These are phyloP conservation scores for Pelecanus crispus DNA, from an alignment of 2,113 vertebrate genomes.

Conservation along the genomic window DNA sequence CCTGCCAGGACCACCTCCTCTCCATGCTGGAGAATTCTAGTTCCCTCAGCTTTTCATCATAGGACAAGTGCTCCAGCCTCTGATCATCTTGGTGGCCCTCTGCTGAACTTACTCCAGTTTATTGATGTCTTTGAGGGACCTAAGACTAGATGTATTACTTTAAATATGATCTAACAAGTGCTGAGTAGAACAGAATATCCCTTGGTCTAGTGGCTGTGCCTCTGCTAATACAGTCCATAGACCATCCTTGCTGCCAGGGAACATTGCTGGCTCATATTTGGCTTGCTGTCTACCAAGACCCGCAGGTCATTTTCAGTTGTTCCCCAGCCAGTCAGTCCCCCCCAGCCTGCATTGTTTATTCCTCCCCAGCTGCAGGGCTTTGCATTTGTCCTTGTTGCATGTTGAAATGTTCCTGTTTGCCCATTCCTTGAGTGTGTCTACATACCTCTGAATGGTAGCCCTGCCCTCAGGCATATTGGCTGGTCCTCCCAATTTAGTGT, in stretches of 20 bases:
- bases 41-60: neutral
- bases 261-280: neutral
- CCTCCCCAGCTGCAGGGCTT: neutral
- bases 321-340: neutral
- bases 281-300: neutral
- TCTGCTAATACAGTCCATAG: neutral
- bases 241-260: neutral
- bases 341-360: neutral
- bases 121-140: neutral
- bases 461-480: rapidly evolving
- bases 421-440: neutral
- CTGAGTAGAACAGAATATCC: neutral
- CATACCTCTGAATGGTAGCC: neutral
- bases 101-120: neutral
- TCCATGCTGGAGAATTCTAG: neutral
- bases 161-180: neutral
- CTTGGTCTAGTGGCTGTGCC: neutral
- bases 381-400: neutral
- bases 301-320: neutral
- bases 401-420: neutral
- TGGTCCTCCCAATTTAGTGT: neutral
- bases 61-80: neutral
- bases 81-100: neutral
- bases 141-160: neutral
- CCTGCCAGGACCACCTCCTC: neutral